Percentiles rank a stretch among this genome's conserved stretches.
Conservation (phyloP, 2,888 invertebrate species). For the Standfussiana lucernea region DNA sequence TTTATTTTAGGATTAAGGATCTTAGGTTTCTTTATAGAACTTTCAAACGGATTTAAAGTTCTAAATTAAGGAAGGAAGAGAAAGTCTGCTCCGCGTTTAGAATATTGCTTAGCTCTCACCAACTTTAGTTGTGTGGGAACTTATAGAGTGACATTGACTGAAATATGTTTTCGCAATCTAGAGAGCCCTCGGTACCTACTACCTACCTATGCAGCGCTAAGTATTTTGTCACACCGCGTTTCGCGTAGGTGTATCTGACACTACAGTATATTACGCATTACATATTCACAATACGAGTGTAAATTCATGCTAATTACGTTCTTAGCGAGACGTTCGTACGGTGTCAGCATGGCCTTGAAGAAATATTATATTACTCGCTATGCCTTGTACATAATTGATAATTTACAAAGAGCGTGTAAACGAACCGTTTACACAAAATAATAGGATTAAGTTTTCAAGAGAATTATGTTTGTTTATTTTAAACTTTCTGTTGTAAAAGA, state of each 20-base stretch:
- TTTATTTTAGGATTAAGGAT: not conserved
- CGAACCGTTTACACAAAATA: constrained; percentile 18
- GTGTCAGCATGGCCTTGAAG: constrained; percentile 77
- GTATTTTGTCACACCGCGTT: constrained; percentile 74
- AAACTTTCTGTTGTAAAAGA: constrained; percentile 8
- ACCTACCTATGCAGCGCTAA: constrained; percentile 60
- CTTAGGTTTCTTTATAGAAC: constrained; percentile 6
- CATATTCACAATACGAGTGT: constrained; percentile 75
- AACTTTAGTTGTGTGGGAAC: constrained; percentile 21
- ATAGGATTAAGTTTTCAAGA: constrained; percentile 1
- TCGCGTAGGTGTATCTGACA: constrained; percentile 71
- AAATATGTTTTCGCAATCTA: constrained; percentile 55
- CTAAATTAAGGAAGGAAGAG: constrained; percentile 4
- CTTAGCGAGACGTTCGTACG: constrained; percentile 64
- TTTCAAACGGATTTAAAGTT: not conserved
- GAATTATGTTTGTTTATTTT: constrained; percentile 11
- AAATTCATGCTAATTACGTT: constrained; percentile 81
- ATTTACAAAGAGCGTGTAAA: constrained; percentile 52
- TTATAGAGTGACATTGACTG: constrained; percentile 56
- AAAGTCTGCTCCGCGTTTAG: constrained; percentile 3
- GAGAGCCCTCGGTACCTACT: constrained; percentile 38
- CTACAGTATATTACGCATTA: constrained; percentile 71
- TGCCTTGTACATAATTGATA: constrained; percentile 57
- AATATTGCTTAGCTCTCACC: constrained; percentile 4
- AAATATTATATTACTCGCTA: constrained; percentile 67